Conservation (phyloP, 2,113 vertebrate species). For the Tylochromis polylepis region DNA sequence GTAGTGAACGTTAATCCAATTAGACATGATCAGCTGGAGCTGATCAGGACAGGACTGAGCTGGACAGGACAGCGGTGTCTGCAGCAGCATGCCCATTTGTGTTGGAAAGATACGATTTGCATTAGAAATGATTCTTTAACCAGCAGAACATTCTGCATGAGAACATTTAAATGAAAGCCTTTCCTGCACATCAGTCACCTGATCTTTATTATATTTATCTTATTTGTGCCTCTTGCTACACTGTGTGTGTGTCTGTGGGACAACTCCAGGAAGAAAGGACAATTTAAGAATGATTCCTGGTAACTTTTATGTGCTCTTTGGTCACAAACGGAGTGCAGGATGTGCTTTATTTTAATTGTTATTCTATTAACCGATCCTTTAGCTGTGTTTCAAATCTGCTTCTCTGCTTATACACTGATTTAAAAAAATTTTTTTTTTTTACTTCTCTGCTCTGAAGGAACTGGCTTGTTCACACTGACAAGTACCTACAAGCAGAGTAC, state of each 20-base stretch:
- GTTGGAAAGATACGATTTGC: neutral
- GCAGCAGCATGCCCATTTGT: neutral
- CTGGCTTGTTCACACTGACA: neutral
- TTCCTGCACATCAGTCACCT: neutral
- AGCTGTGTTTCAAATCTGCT: neutral
- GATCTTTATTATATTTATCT: neutral
- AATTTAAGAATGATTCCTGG: neutral
- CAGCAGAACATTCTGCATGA: neutral
- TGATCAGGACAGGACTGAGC: too few species aligned
- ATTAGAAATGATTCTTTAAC: neutral
- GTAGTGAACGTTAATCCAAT: conserved; percentile 9
- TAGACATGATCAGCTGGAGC: neutral
- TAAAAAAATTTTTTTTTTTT: too few species aligned
- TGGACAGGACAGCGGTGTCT: neutral
- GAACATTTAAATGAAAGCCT: neutral
- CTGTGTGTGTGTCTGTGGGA: neutral
- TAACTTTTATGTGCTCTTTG: neutral
- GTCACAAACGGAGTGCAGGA: neutral
- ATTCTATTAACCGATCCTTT: neutral
- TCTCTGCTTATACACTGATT: too few species aligned
- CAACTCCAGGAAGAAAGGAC: neutral
- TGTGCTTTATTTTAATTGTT: neutral
- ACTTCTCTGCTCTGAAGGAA: neutral
- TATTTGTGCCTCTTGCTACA: neutral
- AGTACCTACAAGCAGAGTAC: neutral